These are phyloP conservation scores for Cotesia glomerata DNA, from an alignment of 1,140 invertebrate genomes.

Conservation along the genomic window DNA sequence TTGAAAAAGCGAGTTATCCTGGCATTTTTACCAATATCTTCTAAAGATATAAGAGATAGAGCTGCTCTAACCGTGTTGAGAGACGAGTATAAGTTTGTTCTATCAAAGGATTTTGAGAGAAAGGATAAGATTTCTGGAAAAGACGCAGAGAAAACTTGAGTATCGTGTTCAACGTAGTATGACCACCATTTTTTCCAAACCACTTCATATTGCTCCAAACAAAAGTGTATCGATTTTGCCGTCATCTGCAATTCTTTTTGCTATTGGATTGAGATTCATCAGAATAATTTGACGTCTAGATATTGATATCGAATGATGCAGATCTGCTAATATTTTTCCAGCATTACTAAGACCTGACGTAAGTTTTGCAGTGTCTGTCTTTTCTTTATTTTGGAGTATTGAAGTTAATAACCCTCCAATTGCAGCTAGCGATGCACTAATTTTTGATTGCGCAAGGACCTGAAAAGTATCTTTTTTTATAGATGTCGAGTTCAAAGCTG, in stretches of 20 bases:
- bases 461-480: constrained; percentile 27
- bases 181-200: no score
- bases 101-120: not conserved
- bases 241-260: constrained; percentile 16
- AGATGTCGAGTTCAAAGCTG: not conserved
- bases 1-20: no score
- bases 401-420: not conserved
- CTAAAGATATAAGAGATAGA: no score
- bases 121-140: no score
- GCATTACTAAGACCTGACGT: not conserved
- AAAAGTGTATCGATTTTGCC: constrained; percentile 10
- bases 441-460: not conserved
- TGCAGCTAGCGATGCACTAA: constrained; percentile 7
- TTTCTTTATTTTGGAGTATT: not conserved
- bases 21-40: not conserved
- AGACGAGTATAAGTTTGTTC: not conserved
- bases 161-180: no score
- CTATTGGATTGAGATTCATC: not conserved
- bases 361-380: not conserved
- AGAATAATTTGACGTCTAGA: constrained; percentile 8
- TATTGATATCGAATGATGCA: constrained; percentile 15
- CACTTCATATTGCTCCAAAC: not conserved
- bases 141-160: no score
- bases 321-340: constrained; percentile 25
- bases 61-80: constrained; percentile 5